These are phyloP conservation scores for Cryptotermes secundus DNA, from an alignment of 1,140 invertebrate genomes.

Conservation along the genomic window DNA sequence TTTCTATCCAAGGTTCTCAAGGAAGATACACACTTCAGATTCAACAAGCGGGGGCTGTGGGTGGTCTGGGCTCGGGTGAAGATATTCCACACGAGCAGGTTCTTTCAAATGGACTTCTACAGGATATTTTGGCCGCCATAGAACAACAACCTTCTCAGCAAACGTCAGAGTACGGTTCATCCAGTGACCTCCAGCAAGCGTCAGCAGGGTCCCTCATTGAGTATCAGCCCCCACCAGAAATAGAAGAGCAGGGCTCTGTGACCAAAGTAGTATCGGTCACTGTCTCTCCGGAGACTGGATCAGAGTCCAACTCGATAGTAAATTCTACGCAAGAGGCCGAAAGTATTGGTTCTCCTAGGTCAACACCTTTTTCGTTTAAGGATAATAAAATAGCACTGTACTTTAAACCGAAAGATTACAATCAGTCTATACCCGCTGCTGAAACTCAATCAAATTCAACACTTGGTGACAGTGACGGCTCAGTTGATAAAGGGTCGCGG, in stretches of 20 bases:
- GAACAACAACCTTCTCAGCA: slow-evolving; percentile 45
- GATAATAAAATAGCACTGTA: slow-evolving; percentile 12
- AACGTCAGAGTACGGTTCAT: not conserved
- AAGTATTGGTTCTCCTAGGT: not conserved
- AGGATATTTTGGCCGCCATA: slow-evolving; percentile 73
- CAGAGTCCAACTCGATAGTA: not conserved
- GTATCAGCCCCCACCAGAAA: not conserved
- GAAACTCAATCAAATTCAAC: not conserved
- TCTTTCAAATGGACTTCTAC: slow-evolving; percentile 71
- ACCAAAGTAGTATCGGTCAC: not conserved
- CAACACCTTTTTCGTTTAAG: not conserved
- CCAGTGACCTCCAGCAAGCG: not conserved
- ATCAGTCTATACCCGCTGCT: not conserved
- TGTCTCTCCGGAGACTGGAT: not conserved
- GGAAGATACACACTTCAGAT: slow-evolving; percentile 73
- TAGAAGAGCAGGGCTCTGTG: not conserved
- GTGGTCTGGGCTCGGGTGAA: slow-evolving; percentile 46
- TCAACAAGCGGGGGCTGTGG: slow-evolving; percentile 54
- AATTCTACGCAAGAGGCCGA: not conserved
- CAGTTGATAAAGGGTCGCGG: not conserved
- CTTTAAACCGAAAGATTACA: not conserved
- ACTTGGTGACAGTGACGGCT: not conserved
- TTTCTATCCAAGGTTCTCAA: slow-evolving; percentile 60
- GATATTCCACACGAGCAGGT: slow-evolving; percentile 67
- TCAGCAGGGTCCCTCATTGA: not conserved